Evolutionary conservation across 2,888 invertebrate genomes (phyloP).

Genomic region (Tetramorium bicarinatum): DNA sequence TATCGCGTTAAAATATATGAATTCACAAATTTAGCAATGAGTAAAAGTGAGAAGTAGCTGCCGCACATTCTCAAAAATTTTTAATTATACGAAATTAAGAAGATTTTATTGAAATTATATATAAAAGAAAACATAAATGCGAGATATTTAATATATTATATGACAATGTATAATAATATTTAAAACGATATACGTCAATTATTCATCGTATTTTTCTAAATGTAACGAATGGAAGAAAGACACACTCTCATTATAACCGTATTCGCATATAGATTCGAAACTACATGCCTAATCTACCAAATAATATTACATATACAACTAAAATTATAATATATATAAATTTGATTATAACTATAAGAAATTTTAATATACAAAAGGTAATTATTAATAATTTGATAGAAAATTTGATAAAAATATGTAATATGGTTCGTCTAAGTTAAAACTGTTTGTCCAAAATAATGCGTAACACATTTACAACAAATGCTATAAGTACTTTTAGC

Average conservation of each 20-base stretch:
- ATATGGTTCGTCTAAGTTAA: too few relatives aligned
- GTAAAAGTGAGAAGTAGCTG: neutral
- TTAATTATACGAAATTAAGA: neutral
- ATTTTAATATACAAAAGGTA: too few relatives aligned
- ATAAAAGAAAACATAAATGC: too few relatives aligned
- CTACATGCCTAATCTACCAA: too few relatives aligned
- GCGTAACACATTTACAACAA: too few relatives aligned
- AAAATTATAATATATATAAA: too few relatives aligned
- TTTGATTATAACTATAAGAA: too few relatives aligned
- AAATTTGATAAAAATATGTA: too few relatives aligned
- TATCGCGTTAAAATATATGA: neutral
- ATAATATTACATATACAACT: too few relatives aligned
- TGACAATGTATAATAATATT: neutral
- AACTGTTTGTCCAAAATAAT: too few relatives aligned
- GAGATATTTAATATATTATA: neutral
- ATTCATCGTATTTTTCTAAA: neutral
- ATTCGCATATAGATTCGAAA: neutral
- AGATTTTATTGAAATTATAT: neutral
- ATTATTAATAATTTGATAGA: too few relatives aligned
- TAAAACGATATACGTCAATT: neutral
- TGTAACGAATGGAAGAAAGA: neutral
- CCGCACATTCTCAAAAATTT: neutral
- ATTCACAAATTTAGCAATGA: neutral
- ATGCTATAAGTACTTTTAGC: too few relatives aligned
- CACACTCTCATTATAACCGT: neutral